Evolutionary conservation across 2,797 vertebrate species (phyloP).

Genomic region (Schizopygopsis pylzovi): DNA sequence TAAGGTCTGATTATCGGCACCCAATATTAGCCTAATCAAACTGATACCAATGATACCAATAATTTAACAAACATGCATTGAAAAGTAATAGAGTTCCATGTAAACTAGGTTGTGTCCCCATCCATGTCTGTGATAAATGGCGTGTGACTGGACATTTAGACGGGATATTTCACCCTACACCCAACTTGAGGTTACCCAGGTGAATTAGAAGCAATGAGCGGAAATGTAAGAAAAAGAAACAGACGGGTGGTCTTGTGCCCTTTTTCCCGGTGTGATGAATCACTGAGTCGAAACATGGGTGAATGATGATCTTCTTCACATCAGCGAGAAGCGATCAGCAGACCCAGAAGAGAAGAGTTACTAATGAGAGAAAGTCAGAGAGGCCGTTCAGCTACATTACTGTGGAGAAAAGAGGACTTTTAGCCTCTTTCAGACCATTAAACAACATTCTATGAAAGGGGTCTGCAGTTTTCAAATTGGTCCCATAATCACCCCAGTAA

Average conservation of each 20-base stretch:
- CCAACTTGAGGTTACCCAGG: background rate
- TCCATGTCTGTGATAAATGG: background rate
- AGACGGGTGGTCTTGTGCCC: background rate
- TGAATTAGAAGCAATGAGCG: background rate
- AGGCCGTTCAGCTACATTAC: conserved; percentile 43
- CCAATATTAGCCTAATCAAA: background rate
- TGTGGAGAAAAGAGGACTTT: conserved; percentile 32
- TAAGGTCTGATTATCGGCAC: background rate
- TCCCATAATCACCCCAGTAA: conserved; percentile 38
- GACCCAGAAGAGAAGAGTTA: conserved; percentile 16
- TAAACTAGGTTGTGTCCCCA: background rate
- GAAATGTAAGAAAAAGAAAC: background rate
- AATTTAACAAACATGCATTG: background rate
- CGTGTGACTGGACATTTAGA: background rate
- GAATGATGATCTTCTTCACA: conserved; percentile 39
- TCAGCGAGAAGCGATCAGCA: conserved; percentile 8
- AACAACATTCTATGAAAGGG: conserved; percentile 47
- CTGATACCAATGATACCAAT: background rate
- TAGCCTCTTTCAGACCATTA: conserved; percentile 49
- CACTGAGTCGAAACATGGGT: conserved; percentile 26
- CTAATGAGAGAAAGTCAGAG: conserved; percentile 13
- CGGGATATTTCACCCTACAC: background rate
- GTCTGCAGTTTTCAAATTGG: conserved; percentile 40
- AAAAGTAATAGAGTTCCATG: background rate
- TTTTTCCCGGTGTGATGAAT: conserved; percentile 10